These are phyloP conservation scores for Saimiri boliviensis DNA, from an alignment of 2,113 vertebrate genomes.

Conservation along the genomic window DNA sequence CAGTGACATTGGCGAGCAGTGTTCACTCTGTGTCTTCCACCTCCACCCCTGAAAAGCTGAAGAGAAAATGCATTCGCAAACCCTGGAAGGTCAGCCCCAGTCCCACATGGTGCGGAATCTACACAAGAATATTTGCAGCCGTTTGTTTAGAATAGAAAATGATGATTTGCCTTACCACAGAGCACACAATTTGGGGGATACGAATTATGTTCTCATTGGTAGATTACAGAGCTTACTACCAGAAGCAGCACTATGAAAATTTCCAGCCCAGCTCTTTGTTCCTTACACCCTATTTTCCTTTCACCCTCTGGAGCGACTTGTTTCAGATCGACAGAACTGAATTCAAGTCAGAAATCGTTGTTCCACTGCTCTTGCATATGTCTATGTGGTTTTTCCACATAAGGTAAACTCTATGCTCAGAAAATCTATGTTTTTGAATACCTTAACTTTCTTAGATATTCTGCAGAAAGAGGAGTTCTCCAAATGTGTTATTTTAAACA, in stretches of 20 bases:
- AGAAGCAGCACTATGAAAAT: not conserved
- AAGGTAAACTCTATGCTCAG: not conserved
- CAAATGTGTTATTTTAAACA: not conserved
- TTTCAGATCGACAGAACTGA: not conserved
- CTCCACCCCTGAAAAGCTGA: not conserved
- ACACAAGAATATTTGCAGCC: not conserved
- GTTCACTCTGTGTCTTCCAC: fast-evolving
- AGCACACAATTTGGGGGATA: too few relatives aligned
- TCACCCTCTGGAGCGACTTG: not conserved
- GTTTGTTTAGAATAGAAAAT: not conserved
- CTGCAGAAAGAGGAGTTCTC: not conserved
- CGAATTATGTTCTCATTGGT: not conserved
- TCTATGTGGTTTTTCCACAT: not conserved
- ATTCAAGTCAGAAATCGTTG: not conserved
- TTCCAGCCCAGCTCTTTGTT: not conserved
- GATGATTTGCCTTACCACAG: not conserved
- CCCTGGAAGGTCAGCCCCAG: not conserved
- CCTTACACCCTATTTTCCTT: not conserved
- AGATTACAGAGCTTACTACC: not conserved
- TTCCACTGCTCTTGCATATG: fast-evolving
- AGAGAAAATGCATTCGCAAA: not conserved
- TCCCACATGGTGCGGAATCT: too few relatives aligned
- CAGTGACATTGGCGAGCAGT: not conserved
- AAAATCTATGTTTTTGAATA: not conserved
- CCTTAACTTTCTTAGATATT: not conserved